phyloP scores from a whole-genome alignment of 2,888 invertebrate genomes.

The Lasioglossum oenotherae region DNA sequence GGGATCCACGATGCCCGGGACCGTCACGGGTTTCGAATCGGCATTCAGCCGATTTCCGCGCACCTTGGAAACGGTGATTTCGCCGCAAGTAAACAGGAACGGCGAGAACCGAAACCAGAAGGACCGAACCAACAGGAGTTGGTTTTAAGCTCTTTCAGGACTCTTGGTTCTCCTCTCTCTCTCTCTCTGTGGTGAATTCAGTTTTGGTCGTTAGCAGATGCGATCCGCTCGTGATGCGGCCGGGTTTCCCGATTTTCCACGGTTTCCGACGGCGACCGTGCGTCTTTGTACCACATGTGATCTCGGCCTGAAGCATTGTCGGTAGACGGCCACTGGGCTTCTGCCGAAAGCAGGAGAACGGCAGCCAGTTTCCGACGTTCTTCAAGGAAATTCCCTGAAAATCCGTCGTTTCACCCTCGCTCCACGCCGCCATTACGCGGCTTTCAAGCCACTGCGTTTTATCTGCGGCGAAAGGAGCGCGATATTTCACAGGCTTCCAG shows the following conservation, averaged over 20 bases:
- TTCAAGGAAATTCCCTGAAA: conserved; percentile 34
- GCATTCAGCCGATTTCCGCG: conserved; percentile 82
- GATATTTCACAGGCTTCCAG: background rate
- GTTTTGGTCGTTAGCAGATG: conserved; percentile 77
- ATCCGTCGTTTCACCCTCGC: conserved; percentile 40
- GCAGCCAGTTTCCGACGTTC: background rate
- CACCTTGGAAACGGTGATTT: conserved; percentile 81
- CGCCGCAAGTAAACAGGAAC: conserved; percentile 75
- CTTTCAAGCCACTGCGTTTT: background rate
- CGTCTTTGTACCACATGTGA: conserved; percentile 67
- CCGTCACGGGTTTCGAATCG: conserved; percentile 81
- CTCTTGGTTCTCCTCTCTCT: conserved; percentile 36
- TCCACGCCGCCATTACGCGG: conserved; percentile 29
- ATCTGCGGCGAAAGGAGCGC: background rate
- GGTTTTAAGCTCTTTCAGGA: conserved; percentile 62
- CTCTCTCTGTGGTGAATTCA: conserved; percentile 65
- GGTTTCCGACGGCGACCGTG: conserved; percentile 61
- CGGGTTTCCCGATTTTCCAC: conserved; percentile 76
- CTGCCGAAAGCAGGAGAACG: conserved; percentile 1
- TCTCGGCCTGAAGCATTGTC: conserved; percentile 42
- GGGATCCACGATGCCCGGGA: conserved; percentile 76
- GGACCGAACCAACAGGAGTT: conserved; percentile 29
- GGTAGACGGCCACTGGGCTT: conserved; percentile 16
- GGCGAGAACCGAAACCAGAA: background rate
- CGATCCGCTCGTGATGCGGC: conserved; percentile 79